Conservation (phyloP, 2,888 invertebrate species). For the Junonia oenone region DNA sequence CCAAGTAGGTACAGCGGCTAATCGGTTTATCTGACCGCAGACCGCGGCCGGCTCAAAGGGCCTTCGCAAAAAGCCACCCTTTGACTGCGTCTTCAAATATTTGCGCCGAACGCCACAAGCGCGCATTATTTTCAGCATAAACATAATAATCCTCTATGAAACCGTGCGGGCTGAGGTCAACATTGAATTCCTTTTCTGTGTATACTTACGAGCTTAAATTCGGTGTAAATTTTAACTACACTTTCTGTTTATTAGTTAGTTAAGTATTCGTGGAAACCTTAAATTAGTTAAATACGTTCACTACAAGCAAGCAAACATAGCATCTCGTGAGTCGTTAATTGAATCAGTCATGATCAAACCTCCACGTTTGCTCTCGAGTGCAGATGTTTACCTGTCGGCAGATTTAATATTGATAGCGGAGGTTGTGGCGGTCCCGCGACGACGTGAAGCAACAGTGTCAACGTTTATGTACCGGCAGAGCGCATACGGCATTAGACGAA, state of each 20-base stretch:
- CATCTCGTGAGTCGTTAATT: constrained; percentile 43
- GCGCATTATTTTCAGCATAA: constrained; percentile 74
- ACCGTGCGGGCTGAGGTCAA: constrained; percentile 45
- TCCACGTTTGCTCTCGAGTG: constrained; percentile 47
- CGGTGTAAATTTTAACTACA: constrained; percentile 24
- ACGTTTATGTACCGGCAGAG: constrained; percentile 5
- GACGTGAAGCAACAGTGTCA: constrained; percentile 36
- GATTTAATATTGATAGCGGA: constrained; percentile 65
- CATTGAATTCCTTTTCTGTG: constrained; percentile 48
- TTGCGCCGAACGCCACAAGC: constrained; percentile 65
- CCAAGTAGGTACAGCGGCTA: constrained; percentile 36
- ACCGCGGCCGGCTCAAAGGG: constrained; percentile 63
- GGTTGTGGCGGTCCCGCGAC: constrained; percentile 36
- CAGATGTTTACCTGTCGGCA: constrained; percentile 47
- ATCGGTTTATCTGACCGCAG: constrained; percentile 74
- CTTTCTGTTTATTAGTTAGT: constrained; percentile 19
- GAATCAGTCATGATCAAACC: constrained; percentile 50
- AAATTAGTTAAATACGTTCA: constrained; percentile 20
- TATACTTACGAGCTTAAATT: constrained; percentile 27
- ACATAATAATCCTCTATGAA: constrained; percentile 68
- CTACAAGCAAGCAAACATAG: constrained; percentile 17
- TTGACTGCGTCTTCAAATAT: constrained; percentile 75
- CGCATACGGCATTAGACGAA: neutral
- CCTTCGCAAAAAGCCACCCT: constrained; percentile 68
- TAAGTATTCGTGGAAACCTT: constrained; percentile 16